phyloP scores from a whole-genome alignment of 2,113 vertebrate genomes.

The Ceyx cyanopectus region DNA sequence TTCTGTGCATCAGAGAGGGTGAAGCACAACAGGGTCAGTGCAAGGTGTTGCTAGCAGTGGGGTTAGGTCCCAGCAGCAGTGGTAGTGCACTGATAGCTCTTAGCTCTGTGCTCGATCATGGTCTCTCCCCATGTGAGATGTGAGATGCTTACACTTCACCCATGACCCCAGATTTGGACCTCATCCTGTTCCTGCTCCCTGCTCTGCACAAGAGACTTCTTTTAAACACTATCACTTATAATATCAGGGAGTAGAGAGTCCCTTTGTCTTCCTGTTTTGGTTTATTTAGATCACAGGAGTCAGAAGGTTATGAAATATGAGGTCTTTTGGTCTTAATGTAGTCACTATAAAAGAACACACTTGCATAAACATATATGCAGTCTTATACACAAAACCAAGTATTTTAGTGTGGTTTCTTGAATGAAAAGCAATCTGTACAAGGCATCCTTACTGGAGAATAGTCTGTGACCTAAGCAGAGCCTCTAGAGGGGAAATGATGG shows the following conservation, averaged over 20 bases:
- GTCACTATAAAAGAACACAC: fast-evolving
- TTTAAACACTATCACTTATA: neutral
- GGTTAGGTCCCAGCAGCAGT: neutral
- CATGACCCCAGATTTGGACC: neutral
- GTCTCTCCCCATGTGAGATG: neutral
- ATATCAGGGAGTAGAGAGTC: neutral
- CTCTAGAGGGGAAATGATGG: fast-evolving
- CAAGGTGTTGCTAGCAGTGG: fast-evolving
- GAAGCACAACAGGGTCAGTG: fast-evolving
- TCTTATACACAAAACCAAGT: neutral
- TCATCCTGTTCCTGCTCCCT: neutral
- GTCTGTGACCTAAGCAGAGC: neutral
- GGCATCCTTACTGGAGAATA: neutral
- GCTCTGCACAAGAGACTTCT: neutral
- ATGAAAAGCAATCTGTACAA: neutral
- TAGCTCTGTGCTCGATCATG: neutral
- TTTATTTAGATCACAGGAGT: neutral
- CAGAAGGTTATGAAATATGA: neutral
- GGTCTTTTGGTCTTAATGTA: neutral
- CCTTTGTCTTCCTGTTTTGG: neutral
- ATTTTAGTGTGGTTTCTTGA: neutral
- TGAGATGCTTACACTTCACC: neutral
- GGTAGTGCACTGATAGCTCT: neutral
- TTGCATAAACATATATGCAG: neutral
- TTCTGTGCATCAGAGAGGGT: neutral